Evolutionary conservation across 2,113 vertebrate species (phyloP).

Genomic region (Chelonoidis abingdonii): DNA sequence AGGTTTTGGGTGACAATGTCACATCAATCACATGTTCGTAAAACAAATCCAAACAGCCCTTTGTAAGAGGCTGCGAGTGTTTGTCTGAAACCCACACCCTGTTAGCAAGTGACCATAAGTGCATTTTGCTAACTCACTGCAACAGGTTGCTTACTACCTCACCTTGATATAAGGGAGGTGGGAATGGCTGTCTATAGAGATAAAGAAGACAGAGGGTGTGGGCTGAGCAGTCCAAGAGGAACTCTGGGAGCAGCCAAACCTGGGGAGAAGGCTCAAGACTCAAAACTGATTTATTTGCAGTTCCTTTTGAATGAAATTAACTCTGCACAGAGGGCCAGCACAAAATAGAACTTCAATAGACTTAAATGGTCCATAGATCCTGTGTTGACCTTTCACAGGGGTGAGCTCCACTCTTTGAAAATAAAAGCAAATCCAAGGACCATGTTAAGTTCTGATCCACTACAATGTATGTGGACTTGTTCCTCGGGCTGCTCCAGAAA

Average conservation of each 20-base stretch:
- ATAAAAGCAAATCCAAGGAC: not conserved
- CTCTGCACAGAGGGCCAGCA: not conserved
- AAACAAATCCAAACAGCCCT: slow-evolving; percentile 14
- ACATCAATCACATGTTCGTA: not conserved
- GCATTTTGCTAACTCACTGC: not conserved
- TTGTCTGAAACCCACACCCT: not conserved
- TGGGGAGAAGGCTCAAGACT: not conserved
- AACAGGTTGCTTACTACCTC: not conserved
- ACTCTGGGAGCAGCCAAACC: not conserved
- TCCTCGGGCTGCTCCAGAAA: too few relatives aligned
- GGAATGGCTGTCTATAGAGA: not conserved
- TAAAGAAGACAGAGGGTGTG: not conserved
- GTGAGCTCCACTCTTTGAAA: not conserved
- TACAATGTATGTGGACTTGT: not conserved
- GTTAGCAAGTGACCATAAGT: not conserved
- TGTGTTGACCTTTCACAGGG: not conserved
- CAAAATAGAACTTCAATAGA: fast-evolving
- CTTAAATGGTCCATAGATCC: not conserved
- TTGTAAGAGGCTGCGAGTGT: not conserved
- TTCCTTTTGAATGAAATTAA: not conserved
- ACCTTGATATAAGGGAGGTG: not conserved
- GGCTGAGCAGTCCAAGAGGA: not conserved
- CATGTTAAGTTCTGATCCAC: not conserved
- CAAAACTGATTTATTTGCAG: not conserved
- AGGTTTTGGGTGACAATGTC: not conserved